Evolutionary conservation across 2,888 invertebrate genomes (phyloP).

Genomic region (Carabus problematicus): DNA sequence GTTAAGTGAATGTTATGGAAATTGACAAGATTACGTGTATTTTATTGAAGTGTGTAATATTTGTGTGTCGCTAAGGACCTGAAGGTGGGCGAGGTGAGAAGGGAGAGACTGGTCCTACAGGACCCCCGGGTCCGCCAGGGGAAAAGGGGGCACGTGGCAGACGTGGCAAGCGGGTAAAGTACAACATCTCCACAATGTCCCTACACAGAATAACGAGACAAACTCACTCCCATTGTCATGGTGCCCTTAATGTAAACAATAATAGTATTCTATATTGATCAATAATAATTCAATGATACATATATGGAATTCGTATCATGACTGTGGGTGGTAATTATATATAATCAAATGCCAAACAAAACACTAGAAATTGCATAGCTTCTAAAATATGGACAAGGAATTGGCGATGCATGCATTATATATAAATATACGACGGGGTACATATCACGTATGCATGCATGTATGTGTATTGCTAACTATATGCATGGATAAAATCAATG

Average conservation of each 20-base stretch:
- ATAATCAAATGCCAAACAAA: conserved; percentile 36
- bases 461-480: no score
- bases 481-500: no score
- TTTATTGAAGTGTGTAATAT: not conserved
- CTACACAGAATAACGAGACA: not conserved
- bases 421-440: conserved; percentile 7
- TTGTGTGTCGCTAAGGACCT: conserved; percentile 66
- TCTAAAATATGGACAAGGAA: conserved; percentile 36
- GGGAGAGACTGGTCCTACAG: conserved; percentile 79
- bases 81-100: conserved; percentile 88
- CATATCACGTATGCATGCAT: conserved; percentile 1
- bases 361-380: conserved; percentile 42
- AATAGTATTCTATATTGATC: not conserved
- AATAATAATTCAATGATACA: conserved; percentile 5
- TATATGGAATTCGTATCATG: conserved; percentile 25
- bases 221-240: conserved; percentile 9
- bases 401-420: conserved; percentile 29
- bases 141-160: conserved; percentile 92
- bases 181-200: conserved; percentile 43
- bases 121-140: conserved; percentile 79
- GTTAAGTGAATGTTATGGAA: conserved; percentile 29
- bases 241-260: not conserved
- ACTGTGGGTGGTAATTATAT: conserved; percentile 35
- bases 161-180: conserved; percentile 91
- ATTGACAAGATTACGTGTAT: conserved; percentile 11